Evolutionary conservation across 2,797 vertebrate species (phyloP).

Genomic region (Buphagus erythrorhynchus): DNA sequence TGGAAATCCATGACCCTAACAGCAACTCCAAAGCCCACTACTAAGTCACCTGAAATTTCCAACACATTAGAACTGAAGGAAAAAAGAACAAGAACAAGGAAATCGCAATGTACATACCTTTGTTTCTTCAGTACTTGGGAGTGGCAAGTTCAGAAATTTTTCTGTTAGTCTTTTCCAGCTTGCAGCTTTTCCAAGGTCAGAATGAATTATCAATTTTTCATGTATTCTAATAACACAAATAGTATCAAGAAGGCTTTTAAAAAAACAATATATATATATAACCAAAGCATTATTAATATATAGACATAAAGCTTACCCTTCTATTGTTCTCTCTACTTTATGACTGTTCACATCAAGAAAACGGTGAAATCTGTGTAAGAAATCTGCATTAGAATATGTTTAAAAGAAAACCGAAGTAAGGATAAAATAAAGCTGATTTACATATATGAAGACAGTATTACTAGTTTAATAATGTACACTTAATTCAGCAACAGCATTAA

Average conservation of each 20-base stretch:
- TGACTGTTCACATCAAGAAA: conserved; percentile 93
- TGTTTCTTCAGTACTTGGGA: conserved; percentile 83
- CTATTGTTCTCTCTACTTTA: conserved; percentile 88
- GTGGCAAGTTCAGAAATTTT: conserved; percentile 88
- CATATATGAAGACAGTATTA: background rate
- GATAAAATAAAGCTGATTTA: background rate
- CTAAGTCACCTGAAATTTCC: background rate
- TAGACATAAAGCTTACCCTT: conserved; percentile 82
- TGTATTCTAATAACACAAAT: conserved; percentile 83
- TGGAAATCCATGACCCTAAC: background rate
- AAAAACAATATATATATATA: background rate
- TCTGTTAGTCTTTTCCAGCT: conserved; percentile 92
- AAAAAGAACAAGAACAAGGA: background rate
- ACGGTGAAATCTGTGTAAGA: conserved; percentile 87
- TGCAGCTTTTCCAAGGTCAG: conserved; percentile 92
- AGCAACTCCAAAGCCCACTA: background rate
- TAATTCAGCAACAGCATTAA: background rate
- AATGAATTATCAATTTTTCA: conserved; percentile 95
- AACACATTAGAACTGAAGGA: background rate
- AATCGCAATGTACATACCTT: conserved; percentile 77
- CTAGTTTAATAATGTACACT: background rate
- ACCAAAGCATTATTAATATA: background rate
- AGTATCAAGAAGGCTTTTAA: background rate
- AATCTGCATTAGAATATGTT: background rate
- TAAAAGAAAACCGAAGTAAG: background rate